Conservation (phyloP, 2,113 vertebrate genomes). For the Bambusicola thoracicus region DNA sequence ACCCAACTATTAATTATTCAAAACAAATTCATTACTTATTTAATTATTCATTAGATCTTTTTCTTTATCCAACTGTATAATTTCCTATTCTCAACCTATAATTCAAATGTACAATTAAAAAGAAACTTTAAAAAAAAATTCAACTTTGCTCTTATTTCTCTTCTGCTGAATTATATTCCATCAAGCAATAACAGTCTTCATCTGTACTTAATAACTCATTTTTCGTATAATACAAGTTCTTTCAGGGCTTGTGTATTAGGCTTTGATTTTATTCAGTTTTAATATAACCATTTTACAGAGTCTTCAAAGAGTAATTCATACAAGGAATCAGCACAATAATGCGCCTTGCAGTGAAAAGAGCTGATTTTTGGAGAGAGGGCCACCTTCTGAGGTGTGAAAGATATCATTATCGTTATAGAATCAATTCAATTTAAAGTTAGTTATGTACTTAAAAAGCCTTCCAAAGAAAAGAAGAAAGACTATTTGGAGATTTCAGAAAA, state of each 20-base stretch:
- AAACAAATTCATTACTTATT: background rate
- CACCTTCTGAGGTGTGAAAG: background rate
- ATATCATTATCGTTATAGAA: background rate
- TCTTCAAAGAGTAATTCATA: slow-evolving; percentile 25
- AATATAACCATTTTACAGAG: background rate
- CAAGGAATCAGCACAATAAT: background rate
- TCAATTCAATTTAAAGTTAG: background rate
- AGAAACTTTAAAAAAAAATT: background rate
- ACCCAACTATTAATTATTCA: background rate
- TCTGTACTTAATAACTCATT: background rate
- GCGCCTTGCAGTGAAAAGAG: background rate
- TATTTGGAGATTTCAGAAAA: background rate
- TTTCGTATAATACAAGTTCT: background rate
- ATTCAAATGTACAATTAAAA: background rate
- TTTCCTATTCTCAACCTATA: background rate
- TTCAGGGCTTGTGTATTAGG: background rate
- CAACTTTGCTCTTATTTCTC: background rate
- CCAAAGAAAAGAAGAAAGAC: background rate
- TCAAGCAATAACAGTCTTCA: background rate
- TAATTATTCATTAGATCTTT: background rate
- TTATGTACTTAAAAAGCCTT: background rate
- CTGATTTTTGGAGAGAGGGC: background rate
- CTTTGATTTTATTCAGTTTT: background rate
- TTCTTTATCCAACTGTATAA: background rate
- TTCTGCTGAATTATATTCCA: background rate